Evolutionary conservation across 2,888 invertebrate genomes (phyloP).

Genomic region (Temnothorax rugatulus): DNA sequence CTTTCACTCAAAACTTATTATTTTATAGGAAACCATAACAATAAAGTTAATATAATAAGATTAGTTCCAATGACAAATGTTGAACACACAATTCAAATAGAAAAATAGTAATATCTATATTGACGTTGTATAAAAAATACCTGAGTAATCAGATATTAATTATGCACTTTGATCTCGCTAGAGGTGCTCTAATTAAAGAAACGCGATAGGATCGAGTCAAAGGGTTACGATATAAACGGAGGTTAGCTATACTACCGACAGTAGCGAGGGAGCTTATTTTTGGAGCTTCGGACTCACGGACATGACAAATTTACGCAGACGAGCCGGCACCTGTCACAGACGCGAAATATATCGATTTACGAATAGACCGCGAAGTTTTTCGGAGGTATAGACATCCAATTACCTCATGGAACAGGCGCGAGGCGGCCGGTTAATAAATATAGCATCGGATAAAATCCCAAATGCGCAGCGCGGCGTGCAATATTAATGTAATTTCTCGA

Average conservation of each 20-base stretch:
- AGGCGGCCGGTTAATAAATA: slow-evolving; percentile 41
- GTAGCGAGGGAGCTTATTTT: slow-evolving; percentile 43
- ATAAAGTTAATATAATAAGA: neutral
- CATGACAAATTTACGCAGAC: slow-evolving; percentile 54
- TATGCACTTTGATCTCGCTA: slow-evolving; percentile 3
- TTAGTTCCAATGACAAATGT: neutral
- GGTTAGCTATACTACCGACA: neutral
- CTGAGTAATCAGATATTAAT: neutral
- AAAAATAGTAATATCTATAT: neutral
- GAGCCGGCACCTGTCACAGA: slow-evolving; percentile 54
- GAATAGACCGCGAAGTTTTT: slow-evolving; percentile 37
- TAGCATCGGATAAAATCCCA: slow-evolving; percentile 41
- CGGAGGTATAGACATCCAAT: slow-evolving; percentile 53
- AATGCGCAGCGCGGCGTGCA: slow-evolving; percentile 8
- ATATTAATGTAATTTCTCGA: slow-evolving; percentile 55
- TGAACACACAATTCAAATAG: neutral
- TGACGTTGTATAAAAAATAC: neutral
- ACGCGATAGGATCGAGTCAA: slow-evolving; percentile 12
- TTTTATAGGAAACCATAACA: neutral
- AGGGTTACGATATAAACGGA: slow-evolving; percentile 29
- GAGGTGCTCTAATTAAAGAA: slow-evolving; percentile 29
- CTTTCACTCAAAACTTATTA: neutral
- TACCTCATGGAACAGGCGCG: slow-evolving; percentile 35
- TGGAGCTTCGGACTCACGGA: slow-evolving; percentile 21
- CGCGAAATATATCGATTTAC: slow-evolving; percentile 55